Evolutionary conservation across 2,888 invertebrate genomes (phyloP).

Genomic region (Hypolimnas misippus): DNA sequence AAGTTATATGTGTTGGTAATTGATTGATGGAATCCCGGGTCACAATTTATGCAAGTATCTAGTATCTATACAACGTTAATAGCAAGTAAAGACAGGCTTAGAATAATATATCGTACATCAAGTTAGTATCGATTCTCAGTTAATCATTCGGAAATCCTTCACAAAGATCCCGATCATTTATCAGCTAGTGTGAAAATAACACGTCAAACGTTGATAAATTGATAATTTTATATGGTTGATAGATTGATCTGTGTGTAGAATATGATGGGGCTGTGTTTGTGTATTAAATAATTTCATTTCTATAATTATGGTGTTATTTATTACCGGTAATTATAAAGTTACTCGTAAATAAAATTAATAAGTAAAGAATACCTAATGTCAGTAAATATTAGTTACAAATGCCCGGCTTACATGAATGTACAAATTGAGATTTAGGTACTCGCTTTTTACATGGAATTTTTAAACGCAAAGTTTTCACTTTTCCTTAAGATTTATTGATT

Average conservation of each 20-base stretch:
- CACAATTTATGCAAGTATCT: not conserved
- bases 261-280: not conserved
- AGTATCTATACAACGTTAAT: not conserved
- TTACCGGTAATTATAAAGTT: no score
- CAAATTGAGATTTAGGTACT: no score
- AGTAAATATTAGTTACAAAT: no score
- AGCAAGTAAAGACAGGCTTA: not conserved
- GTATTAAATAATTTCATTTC: not conserved
- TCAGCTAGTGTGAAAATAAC: slow-evolving; percentile 40
- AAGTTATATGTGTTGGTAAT: no score
- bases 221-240: slow-evolving; percentile 17
- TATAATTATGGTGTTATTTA: no score
- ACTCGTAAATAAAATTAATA: no score
- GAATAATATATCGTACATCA: not conserved
- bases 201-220: slow-evolving; percentile 14
- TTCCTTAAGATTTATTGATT: no score
- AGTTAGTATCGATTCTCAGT: slow-evolving; percentile 9
- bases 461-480: no score
- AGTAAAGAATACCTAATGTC: no score
- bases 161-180: slow-evolving; percentile 43
- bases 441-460: no score
- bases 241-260: not conserved
- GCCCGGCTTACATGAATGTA: no score
- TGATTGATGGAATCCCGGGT: not conserved
- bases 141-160: slow-evolving; percentile 16